Evolutionary conservation across 2,888 invertebrate genomes (phyloP).

Genomic region (Lathronympha strigana): DNA sequence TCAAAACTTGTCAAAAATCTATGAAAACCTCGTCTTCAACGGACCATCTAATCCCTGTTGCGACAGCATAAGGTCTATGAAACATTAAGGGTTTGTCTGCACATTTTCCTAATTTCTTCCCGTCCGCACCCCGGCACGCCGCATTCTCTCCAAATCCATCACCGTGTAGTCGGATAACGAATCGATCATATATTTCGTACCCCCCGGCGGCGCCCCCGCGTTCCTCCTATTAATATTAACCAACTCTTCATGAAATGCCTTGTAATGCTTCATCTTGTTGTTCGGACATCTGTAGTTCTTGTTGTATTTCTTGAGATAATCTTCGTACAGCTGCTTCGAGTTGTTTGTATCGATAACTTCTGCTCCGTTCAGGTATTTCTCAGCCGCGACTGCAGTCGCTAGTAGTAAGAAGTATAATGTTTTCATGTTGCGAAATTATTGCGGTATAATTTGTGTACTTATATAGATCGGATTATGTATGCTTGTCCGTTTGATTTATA

Average conservation of each 20-base stretch:
- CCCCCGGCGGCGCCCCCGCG: background rate
- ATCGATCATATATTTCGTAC: background rate
- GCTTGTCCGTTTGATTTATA: background rate
- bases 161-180: background rate
- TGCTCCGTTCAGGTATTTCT: background rate
- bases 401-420: background rate
- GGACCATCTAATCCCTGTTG: too few species aligned
- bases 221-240: background rate
- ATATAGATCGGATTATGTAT: background rate
- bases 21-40: too few species aligned
- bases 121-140: background rate
- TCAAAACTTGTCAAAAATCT: too few species aligned
- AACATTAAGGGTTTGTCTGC: too few species aligned
- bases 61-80: too few species aligned
- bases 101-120: background rate
- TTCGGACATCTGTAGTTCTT: background rate
- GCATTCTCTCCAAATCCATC: background rate
- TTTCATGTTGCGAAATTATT: background rate
- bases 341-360: background rate
- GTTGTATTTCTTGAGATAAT: background rate
- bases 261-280: background rate
- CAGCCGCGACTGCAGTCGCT: background rate
- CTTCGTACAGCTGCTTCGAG: background rate
- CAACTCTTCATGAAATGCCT: background rate
- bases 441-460: background rate